Conservation (phyloP, 2,797 vertebrate species). For the Trematomus bernacchii region DNA sequence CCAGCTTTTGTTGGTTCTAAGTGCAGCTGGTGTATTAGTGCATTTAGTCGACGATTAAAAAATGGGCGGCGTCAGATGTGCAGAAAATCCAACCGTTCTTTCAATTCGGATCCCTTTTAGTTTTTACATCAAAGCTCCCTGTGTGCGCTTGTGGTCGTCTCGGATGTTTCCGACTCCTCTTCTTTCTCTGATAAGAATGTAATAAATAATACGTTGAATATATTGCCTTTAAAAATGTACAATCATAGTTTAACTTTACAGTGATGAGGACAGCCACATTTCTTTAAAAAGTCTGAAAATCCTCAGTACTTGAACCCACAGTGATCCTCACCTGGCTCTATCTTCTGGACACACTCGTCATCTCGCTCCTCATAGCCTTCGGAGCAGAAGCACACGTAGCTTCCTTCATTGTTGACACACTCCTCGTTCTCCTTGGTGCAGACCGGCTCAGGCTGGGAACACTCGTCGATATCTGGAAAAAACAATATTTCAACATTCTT, state of each 20-base stretch:
- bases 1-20: conserved; percentile 41
- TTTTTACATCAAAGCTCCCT: conserved; percentile 78
- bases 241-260: neutral
- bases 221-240: neutral
- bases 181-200: conserved; percentile 57
- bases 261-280: neutral
- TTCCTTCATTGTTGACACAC: conserved; percentile 91
- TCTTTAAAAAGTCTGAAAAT: neutral
- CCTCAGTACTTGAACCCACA: neutral
- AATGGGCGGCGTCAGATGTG: conserved; percentile 27
- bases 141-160: conserved; percentile 46
- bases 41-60: conserved; percentile 47
- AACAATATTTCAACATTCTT: neutral
- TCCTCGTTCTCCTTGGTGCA: conserved; percentile 86
- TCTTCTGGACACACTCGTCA: conserved; percentile 64
- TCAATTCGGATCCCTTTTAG: conserved; percentile 9
- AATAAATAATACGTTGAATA: neutral
- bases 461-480: conserved; percentile 91
- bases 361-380: conserved; percentile 81
- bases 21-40: conserved; percentile 58
- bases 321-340: conserved; percentile 56
- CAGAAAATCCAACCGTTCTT: conserved; percentile 2
- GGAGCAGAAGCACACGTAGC: conserved; percentile 88
- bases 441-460: conserved; percentile 77
- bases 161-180: conserved; percentile 34